Conservation (phyloP, 2,888 invertebrate genomes). For the Candidula unifasciata region DNA sequence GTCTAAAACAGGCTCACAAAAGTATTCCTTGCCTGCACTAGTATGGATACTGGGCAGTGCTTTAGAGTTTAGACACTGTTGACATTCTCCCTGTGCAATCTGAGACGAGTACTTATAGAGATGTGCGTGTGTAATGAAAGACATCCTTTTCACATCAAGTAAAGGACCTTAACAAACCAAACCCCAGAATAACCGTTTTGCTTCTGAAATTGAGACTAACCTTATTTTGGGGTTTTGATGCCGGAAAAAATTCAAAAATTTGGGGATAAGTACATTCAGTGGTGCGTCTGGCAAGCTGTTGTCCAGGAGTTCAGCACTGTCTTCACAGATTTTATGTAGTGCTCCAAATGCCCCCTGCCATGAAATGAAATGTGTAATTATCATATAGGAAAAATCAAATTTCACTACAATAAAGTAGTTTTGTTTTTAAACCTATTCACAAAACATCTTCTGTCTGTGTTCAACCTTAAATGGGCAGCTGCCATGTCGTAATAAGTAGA, state of each 20-base stretch:
- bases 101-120: too few relatives aligned
- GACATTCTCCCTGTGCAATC: too few relatives aligned
- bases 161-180: background rate
- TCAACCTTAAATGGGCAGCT: too few relatives aligned
- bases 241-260: conserved; percentile 97
- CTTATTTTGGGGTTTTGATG: conserved; percentile 97
- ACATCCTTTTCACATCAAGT: background rate
- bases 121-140: background rate
- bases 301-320: conserved; percentile 94
- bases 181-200: background rate
- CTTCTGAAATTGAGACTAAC: conserved; percentile 65
- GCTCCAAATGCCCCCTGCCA: conserved; percentile 95
- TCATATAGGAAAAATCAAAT: too few relatives aligned
- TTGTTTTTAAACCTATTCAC: too few relatives aligned
- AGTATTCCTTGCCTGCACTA: too few relatives aligned
- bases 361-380: background rate
- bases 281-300: conserved; percentile 92
- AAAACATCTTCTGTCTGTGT: too few relatives aligned
- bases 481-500: too few relatives aligned
- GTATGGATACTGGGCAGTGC: too few relatives aligned
- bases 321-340: conserved; percentile 99
- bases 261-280: conserved; percentile 95
- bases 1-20: too few relatives aligned
- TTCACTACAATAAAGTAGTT: too few relatives aligned
- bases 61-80: too few relatives aligned